Evolutionary conservation across 2,113 vertebrate species (phyloP).

Genomic region (Excalfactoria chinensis): DNA sequence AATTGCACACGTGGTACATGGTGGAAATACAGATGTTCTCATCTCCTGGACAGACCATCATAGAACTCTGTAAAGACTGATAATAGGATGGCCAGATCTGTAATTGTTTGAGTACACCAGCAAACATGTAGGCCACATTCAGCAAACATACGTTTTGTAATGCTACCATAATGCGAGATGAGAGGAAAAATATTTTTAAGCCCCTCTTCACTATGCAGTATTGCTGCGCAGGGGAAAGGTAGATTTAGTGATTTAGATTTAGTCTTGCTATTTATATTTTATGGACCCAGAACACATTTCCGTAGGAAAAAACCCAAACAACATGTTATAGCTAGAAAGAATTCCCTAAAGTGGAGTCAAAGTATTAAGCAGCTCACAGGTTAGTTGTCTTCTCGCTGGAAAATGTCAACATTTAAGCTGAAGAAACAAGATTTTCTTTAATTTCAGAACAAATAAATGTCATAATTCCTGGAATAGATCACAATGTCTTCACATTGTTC

Average conservation of each 20-base stretch:
- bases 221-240: background rate
- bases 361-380: background rate
- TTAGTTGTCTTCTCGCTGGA: constrained; percentile 5
- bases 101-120: background rate
- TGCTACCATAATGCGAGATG: background rate
- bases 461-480: background rate
- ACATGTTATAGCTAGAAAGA: background rate
- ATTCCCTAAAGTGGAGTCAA: constrained; percentile 17
- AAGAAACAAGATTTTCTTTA: constrained; percentile 1
- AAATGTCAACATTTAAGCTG: constrained; percentile 23
- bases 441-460: constrained; percentile 9
- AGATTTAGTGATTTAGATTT: background rate
- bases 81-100: background rate
- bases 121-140: background rate
- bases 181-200: background rate
- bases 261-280: constrained; percentile 37
- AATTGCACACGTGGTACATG: background rate
- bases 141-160: background rate
- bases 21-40: background rate
- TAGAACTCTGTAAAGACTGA: background rate
- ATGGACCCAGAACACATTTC: constrained; percentile 25
- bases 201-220: background rate
- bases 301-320: background rate
- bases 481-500: background rate
- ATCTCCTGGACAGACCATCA: background rate